A percentile compares a stretch with the other conserved stretches of the same genome.
Evolutionary conservation across 2,888 invertebrate genomes (phyloP).

Genomic region (Chorisops tibialis): DNA sequence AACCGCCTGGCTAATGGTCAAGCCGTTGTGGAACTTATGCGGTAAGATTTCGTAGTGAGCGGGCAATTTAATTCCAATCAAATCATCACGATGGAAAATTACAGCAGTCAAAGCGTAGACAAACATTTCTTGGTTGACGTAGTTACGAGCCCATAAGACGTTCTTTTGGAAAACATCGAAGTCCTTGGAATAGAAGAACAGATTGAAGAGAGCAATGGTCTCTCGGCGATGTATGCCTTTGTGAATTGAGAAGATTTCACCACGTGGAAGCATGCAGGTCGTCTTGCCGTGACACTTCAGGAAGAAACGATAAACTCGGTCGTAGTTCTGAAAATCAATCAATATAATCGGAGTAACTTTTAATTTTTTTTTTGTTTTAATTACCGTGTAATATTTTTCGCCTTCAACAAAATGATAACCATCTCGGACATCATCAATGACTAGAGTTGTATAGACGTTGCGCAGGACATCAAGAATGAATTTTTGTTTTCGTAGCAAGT

Average conservation of each 20-base stretch:
- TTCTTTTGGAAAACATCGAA: slow-evolving; percentile 60
- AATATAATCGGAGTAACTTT: not conserved
- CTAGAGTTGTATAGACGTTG: slow-evolving; percentile 46
- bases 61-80: slow-evolving; percentile 64
- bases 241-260: slow-evolving; percentile 54
- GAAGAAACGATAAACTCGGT: slow-evolving; percentile 53
- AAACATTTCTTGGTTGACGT: slow-evolving; percentile 72
- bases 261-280: slow-evolving; percentile 51
- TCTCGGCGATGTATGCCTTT: slow-evolving; percentile 34
- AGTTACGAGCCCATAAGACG: slow-evolving; percentile 61
- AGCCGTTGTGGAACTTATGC: slow-evolving; percentile 59
- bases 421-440: slow-evolving; percentile 15
- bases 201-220: slow-evolving; percentile 52
- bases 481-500: slow-evolving; percentile 44
- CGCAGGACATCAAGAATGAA: slow-evolving; percentile 53
- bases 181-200: slow-evolving; percentile 60
- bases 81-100: slow-evolving; percentile 65
- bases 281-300: slow-evolving; percentile 50
- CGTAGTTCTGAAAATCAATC: slow-evolving; percentile 51
- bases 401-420: slow-evolving; percentile 18
- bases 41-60: slow-evolving; percentile 76
- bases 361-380: not conserved
- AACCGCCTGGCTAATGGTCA: slow-evolving; percentile 47
- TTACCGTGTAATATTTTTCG: slow-evolving; percentile 23
- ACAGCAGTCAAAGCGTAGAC: slow-evolving; percentile 67